These are phyloP conservation scores for Mamestra brassicae DNA, from an alignment of 2,888 invertebrate species.

Conservation along the genomic window DNA sequence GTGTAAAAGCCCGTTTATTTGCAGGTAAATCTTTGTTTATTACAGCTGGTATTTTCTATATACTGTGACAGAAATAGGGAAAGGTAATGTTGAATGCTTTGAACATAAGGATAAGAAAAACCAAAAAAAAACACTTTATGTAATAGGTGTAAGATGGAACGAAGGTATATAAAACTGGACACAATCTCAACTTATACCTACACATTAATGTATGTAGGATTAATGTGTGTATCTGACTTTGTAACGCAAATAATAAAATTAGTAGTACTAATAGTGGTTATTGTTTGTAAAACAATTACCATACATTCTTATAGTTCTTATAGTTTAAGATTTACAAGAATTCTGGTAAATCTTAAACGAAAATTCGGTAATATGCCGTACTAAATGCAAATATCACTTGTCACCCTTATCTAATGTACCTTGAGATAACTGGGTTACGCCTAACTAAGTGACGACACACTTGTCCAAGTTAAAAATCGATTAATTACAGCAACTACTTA, in stretches of 20 bases:
- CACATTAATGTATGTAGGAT: background rate
- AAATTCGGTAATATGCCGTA: background rate
- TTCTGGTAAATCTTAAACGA: too few relatives aligned
- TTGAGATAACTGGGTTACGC: slow-evolving; percentile 29
- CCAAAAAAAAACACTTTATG: background rate
- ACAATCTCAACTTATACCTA: background rate
- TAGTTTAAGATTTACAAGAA: slow-evolving; percentile 14
- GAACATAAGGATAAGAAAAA: background rate
- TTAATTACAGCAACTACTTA: slow-evolving; percentile 32
- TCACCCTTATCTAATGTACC: slow-evolving; percentile 27
- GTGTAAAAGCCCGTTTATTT: slow-evolving; percentile 95
- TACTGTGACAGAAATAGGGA: slow-evolving; percentile 7
- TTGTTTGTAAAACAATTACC: too few relatives aligned
- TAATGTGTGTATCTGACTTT: too few relatives aligned
- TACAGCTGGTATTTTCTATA: slow-evolving; percentile 8
- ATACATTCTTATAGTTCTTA: too few relatives aligned
- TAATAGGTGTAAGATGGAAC: background rate
- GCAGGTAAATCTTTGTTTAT: slow-evolving; percentile 89
- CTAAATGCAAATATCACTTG: slow-evolving; percentile 19
- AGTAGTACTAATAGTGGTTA: too few relatives aligned
- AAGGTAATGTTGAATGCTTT: slow-evolving; percentile 10
- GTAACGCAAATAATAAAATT: too few relatives aligned
- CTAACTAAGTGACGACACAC: slow-evolving; percentile 1
- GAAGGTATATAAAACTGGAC: background rate
- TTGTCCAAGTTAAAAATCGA: slow-evolving; percentile 33